Evolutionary conservation across 2,888 invertebrate species (phyloP), one percentile per base, ranked within the genome.

Genomic region (Entomobrya multifasciata): DNA sequence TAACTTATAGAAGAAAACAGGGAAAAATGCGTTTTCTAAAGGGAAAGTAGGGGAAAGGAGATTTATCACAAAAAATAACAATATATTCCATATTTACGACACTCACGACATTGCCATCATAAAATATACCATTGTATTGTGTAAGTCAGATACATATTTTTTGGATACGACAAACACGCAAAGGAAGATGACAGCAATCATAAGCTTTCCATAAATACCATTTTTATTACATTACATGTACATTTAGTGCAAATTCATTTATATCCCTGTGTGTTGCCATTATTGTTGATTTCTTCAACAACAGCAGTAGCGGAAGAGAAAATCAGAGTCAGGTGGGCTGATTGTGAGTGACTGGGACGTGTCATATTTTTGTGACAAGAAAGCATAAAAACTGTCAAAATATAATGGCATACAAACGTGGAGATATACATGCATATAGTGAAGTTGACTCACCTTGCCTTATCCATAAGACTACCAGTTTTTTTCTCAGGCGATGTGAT

Each of bases 351-450:
- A 74, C 82, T 74, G n/a, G n/a, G n/a, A 41, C 49, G 74, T 74
- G 82, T 76, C 82, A 83, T 76, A 83, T 65, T 83, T 81, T 83
- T 83, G 76, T 74, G 82, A 83, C 82, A 74, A 55, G 82, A 41
- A 83, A 30, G 82, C 65, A 83, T 74, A 83, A 83, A 83, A 83
- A 60, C 47, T 83, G 82, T 83, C 82, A 83, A 74, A 83, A 83
- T 76, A 76, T 74, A 83, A 83, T 83, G 60, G 17, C 76, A 49
- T 74, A 65, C 15, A 80, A 57, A 67, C 36, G 11, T 22, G 30
- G 25, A 22, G 25, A 22, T 2, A 60, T 15, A 27, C 15, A 15
- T 0, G 25, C 15, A 60, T 60, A 60, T 2, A 60, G 3, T 17
- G 55, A 20, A 17, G 17, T n/a, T 55, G 17, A n/a, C 5, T 47